Evolutionary conservation across 2,797 vertebrate genomes (phyloP).

Genomic region (Syndactyla subalaris): DNA sequence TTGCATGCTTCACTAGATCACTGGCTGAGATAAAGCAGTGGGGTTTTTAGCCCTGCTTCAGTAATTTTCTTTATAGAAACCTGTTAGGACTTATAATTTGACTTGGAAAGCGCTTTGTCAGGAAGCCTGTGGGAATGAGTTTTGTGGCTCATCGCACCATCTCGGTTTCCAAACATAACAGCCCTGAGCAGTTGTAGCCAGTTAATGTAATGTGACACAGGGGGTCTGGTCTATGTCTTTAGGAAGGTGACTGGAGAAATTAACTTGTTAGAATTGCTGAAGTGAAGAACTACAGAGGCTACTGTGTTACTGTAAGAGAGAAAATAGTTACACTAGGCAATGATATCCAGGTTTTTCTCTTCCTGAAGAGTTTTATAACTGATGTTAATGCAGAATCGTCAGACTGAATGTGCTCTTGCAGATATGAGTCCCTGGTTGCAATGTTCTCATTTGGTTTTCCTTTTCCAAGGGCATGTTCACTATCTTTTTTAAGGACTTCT

Average conservation of each 20-base stretch:
- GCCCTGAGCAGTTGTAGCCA: not conserved
- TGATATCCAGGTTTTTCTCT: not conserved
- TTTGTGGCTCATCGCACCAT: not conserved
- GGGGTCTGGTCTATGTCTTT: not conserved
- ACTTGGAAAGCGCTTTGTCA: slow-evolving; percentile 17
- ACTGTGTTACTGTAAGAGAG: not conserved
- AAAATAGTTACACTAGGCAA: not conserved
- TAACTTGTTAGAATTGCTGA: not conserved
- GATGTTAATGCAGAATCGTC: not conserved
- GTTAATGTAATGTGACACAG: not conserved
- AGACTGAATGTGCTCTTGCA: not conserved
- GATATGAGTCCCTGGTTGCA: not conserved
- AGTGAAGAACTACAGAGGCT: not conserved
- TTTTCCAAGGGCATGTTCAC: not conserved
- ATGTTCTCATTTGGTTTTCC: not conserved
- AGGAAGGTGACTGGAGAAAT: slow-evolving; percentile 23
- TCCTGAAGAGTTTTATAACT: not conserved
- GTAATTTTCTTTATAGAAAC: slow-evolving; percentile 25
- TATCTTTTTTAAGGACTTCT: not conserved
- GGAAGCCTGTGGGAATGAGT: slow-evolving; percentile 22
- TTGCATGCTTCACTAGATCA: slow-evolving; percentile 13
- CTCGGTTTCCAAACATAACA: slow-evolving; percentile 1
- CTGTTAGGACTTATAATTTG: slow-evolving; percentile 30
- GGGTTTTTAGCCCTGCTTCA: slow-evolving; percentile 35
- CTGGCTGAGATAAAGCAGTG: slow-evolving; percentile 39